These are phyloP conservation scores for Cerceris ruficornis DNA, from an alignment of 2,888 invertebrate genomes.

Conservation along the genomic window DNA sequence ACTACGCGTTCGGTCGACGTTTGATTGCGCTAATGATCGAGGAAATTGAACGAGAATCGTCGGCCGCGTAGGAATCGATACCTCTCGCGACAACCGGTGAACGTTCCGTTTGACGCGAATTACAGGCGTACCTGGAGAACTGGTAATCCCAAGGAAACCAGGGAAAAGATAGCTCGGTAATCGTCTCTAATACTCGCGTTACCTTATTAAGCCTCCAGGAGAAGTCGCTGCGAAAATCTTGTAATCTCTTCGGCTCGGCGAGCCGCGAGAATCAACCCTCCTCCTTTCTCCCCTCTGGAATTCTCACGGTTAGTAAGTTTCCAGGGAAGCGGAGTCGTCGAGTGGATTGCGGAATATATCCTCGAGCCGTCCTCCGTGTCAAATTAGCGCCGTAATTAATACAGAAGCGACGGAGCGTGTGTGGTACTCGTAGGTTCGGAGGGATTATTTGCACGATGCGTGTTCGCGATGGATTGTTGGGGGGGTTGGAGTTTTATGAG, in stretches of 20 bases:
- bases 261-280: not conserved
- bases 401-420: too few species aligned
- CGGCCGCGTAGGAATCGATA: conserved; percentile 11
- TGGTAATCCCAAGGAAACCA: conserved; percentile 12
- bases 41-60: conserved; percentile 21
- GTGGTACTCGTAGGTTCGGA: too few species aligned
- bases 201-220: conserved; percentile 28
- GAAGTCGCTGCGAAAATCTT: not conserved
- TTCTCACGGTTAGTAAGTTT: too few species aligned
- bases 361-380: too few species aligned
- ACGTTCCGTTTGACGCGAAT: conserved; percentile 19
- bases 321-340: too few species aligned
- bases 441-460: too few species aligned
- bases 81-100: not conserved
- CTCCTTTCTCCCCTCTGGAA: not conserved
- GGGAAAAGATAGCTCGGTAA: conserved; percentile 13
- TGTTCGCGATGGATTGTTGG: too few species aligned
- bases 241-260: conserved; percentile 16
- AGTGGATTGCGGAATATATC: too few species aligned
- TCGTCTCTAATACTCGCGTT: conserved; percentile 18
- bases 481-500: too few species aligned
- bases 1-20: not conserved
- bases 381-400: too few species aligned
- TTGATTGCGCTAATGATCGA: conserved; percentile 25
- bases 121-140: conserved; percentile 19